Percentiles rank a stretch among this genome's conserved stretches.
Conservation (phyloP, 2,888 invertebrate genomes). For the Axea sp. region DNA sequence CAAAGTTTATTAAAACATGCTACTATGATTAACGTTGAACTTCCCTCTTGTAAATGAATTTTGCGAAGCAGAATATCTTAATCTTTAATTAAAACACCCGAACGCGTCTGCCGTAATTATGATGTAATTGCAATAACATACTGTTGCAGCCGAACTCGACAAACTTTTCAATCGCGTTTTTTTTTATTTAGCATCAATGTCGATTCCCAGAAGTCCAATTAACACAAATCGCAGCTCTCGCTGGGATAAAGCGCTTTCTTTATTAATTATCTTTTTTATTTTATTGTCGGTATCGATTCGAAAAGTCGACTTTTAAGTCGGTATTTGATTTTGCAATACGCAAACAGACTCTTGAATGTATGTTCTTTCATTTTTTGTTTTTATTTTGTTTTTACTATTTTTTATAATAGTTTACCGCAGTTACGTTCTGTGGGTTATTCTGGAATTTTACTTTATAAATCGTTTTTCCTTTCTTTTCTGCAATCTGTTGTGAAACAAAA, state of each 20-base stretch:
- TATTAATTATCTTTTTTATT: constrained; percentile 35
- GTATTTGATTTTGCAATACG: constrained; percentile 12
- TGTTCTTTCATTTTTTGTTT: constrained; percentile 1
- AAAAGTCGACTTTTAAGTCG: constrained; percentile 13
- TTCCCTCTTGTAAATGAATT: constrained; percentile 66
- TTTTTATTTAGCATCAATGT: constrained; percentile 38
- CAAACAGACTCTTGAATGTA: constrained; percentile 4
- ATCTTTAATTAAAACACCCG: constrained; percentile 71
- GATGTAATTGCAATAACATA: constrained; percentile 70
- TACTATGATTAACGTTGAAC: constrained; percentile 39
- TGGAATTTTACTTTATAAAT: constrained; percentile 10
- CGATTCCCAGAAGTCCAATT: constrained; percentile 65
- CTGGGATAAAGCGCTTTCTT: constrained; percentile 22
- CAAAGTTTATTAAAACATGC: constrained; percentile 45
- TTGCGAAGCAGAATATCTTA: constrained; percentile 69
- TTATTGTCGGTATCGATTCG: constrained; percentile 26
- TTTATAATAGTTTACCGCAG: too few species aligned
- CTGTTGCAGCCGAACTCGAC: constrained; percentile 56
- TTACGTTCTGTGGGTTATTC: constrained; percentile 1
- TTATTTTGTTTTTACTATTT: too few species aligned
- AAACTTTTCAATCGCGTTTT: constrained; percentile 62
- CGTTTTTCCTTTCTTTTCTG: constrained; percentile 12
- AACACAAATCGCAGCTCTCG: constrained; percentile 57
- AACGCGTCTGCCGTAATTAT: constrained; percentile 68
- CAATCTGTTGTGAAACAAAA: constrained; percentile 52